Evolutionary conservation across 2,888 invertebrate genomes (phyloP), one percentile per base, ranked within the genome.

Genomic region (Lasius platythorax): DNA sequence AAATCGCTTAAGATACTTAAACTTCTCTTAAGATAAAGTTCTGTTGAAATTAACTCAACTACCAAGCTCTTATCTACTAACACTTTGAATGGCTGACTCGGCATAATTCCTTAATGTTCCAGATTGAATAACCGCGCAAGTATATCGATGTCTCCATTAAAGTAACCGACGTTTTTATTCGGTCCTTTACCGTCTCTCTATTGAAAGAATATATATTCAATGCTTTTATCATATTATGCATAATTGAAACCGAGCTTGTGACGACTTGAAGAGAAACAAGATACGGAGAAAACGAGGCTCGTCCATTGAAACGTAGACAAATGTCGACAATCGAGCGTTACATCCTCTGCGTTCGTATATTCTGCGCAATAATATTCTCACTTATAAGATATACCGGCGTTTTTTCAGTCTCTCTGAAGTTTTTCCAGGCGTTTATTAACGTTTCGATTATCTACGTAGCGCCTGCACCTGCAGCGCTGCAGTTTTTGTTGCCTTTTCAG

Each of bases 401-500:
- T 86, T 88, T 86, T 82, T 64, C 84, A 85, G 73, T 81, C 83
- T 84, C 82, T 74, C 79, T n/a, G 0, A n/a, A 64, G 82, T 85
- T 87, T 87, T 84, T 74, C 76, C 89, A 79, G 67, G 43, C 91
- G 83, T 88, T 90, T 91, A 91, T 92, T 91, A 92, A 87, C 88
- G 88, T 89, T 90, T 88, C 91, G 89, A 92, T 92, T 91, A 90
- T 84, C 87, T 74, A 86, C 88, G 87, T 89, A 88, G 88, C 76
- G 86, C 84, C 18, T 18, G 84, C 90, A 91, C 87, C 89, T 90
- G 88, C 75, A 82, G 82, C n/a, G 43, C 78, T 43, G 61, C 68
- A 67, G 46, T 50, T 82, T 72, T 85, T 86, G 70, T 72, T 73
- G 63, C 58, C 50, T 50, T 63, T 82, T 63, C 68, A 76, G 78